Base-by-base conservation (phyloP, 2,113 vertebrate species). In the Mystacornis crossleyi region DNA sequence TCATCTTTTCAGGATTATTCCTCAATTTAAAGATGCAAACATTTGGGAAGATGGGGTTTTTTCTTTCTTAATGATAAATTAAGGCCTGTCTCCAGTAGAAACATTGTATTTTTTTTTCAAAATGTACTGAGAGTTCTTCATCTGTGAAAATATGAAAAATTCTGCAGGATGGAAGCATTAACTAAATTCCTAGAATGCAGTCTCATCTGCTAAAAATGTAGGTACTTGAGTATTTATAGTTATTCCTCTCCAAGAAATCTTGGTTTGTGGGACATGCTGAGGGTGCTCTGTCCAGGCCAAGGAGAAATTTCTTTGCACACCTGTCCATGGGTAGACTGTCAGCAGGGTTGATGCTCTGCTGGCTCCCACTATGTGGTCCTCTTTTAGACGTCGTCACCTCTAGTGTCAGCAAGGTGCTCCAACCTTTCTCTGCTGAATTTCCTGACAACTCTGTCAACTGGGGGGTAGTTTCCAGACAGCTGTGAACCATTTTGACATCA, bases 131-230 rank as follows among this genome's bases (percentile, higher is more conserved):
- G 31, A 69, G 31, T 70, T 61, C 29, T 57, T 75, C 14, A 43
- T 75, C 33, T 60, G 61, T 94, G 64, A 84, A 89, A 80, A 88
- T 48, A 28, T 50, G 42, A 82, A 86, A 86, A 94, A 70, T 66
- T 34, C 58, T 93, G 8, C n/a, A 79, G 69, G 31, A 48, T 45
- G 28, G 24, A 88, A 92, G 23, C 33, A 70, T 85, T 82, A 67
- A 36, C 14, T 79, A 77, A 75, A 82, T 61, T 25, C 29, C 58
- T 90, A 53, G 48, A 57, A 48, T 10, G 23, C 48, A 74, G 79
- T 55, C 8, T 55, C 4, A 42, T 48, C 16, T 36, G 61, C 18
- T 75, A 69, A 79, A 87, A 88, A 65, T 48, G 3, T 64, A 60
- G 29, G 3, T 19, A 67, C 16, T 48, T 51, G n/a, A 62, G 9